These are phyloP conservation scores for Rhynchomys soricoides DNA, from an alignment of 2,113 vertebrate genomes.

Conservation along the genomic window DNA sequence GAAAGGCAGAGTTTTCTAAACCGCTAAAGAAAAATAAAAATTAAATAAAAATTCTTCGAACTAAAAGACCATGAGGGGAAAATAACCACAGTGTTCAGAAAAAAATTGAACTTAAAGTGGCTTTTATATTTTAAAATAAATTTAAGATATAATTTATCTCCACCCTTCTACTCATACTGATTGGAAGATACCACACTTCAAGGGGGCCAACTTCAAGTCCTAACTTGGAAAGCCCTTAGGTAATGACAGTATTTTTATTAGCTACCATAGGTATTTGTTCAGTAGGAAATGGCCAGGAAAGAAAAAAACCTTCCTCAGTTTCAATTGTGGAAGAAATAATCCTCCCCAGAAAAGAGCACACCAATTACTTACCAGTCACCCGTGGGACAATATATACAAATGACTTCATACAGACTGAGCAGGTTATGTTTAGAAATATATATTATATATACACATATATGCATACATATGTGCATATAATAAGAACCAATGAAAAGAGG, in stretches of 20 bases:
- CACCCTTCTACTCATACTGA: neutral
- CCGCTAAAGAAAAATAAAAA: conserved; percentile 12
- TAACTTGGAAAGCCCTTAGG: neutral
- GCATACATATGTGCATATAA: neutral
- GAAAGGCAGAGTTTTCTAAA: neutral
- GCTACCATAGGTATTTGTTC: neutral
- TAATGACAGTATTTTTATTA: neutral
- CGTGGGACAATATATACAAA: no score
- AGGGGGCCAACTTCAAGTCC: neutral
- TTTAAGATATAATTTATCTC: conserved; percentile 23
- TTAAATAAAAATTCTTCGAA: conserved; percentile 22
- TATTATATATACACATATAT: neutral
- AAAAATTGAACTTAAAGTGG: conserved; percentile 29
- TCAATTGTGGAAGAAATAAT: neutral
- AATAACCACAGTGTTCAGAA: neutral
- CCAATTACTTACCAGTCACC: neutral
- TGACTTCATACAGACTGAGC: neutral
- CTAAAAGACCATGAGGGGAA: neutral
- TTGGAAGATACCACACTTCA: neutral
- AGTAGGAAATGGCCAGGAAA: neutral
- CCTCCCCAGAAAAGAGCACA: neutral
- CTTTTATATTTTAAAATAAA: conserved; percentile 51
- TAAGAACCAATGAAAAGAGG: neutral
- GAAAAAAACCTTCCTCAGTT: neutral
- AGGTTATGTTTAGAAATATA: neutral